A percentile compares a stretch with the other conserved stretches of the same genome.
Evolutionary conservation across 2,888 invertebrate genomes (phyloP).

Genomic region (Brassicogethes aeneus): DNA sequence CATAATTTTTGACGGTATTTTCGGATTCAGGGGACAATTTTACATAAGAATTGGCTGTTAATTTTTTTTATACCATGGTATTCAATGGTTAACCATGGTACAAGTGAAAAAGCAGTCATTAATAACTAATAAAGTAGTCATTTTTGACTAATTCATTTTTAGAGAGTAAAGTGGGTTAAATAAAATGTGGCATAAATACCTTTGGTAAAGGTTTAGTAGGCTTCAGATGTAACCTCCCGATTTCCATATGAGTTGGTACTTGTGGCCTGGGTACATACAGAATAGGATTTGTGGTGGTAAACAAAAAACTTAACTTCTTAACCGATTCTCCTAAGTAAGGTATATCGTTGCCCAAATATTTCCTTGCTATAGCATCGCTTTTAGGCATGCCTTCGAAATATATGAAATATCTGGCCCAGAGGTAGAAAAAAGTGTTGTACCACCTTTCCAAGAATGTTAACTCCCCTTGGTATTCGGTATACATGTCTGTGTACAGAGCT

Average conservation of each 20-base stretch:
- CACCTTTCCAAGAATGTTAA: conserved; percentile 1
- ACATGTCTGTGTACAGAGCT: conserved; percentile 16
- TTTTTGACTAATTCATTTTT: too few relatives aligned
- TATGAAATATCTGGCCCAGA: conserved; percentile 6
- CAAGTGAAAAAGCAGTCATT: too few relatives aligned
- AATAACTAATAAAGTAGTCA: too few relatives aligned
- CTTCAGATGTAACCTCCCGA: conserved; percentile 21
- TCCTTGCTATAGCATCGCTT: conserved; percentile 16
- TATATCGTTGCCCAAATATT: conserved; percentile 12
- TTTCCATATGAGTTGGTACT: conserved; percentile 36
- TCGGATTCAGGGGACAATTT: too few relatives aligned
- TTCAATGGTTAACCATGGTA: too few relatives aligned
- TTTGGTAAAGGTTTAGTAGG: conserved; percentile 35
- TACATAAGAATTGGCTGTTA: too few relatives aligned
- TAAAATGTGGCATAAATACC: too few relatives aligned
- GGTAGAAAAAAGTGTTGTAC: conserved; percentile 3
- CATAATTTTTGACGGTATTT: too few relatives aligned
- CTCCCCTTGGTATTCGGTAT: not conserved
- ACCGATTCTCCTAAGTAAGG: conserved; percentile 20
- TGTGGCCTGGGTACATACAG: conserved; percentile 34
- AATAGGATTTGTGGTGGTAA: conserved; percentile 37
- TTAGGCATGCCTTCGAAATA: conserved; percentile 12
- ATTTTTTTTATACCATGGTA: too few relatives aligned
- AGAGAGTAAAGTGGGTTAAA: too few relatives aligned
- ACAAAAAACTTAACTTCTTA: conserved; percentile 32